A percentile compares a stretch with the other conserved stretches of the same genome.
phyloP scores from a whole-genome alignment of 2,888 invertebrate species.

The Altica lythri region DNA sequence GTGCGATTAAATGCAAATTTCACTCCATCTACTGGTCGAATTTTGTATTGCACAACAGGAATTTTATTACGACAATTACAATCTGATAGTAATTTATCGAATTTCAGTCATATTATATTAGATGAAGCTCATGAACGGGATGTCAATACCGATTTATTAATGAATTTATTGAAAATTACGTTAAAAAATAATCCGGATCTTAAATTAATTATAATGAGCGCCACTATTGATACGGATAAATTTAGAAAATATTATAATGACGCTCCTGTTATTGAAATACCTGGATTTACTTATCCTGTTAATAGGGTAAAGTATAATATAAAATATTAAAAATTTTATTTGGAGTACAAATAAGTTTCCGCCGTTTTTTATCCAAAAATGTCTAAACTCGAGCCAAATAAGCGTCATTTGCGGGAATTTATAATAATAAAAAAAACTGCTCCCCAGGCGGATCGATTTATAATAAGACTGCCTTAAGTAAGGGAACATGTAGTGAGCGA shows the following conservation, averaged over 20 bases:
- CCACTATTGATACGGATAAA: constrained; percentile 67
- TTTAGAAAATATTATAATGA: constrained; percentile 61
- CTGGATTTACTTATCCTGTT: constrained; percentile 66
- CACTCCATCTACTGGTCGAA: constrained; percentile 62
- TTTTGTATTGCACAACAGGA: constrained; percentile 74
- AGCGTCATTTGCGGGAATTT: too few species aligned
- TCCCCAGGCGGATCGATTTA: too few species aligned
- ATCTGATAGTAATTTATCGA: constrained; percentile 57
- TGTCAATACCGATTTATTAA: constrained; percentile 69
- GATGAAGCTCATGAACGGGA: constrained; percentile 78
- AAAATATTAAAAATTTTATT: too few species aligned
- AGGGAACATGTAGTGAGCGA: too few species aligned
- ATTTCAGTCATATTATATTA: constrained; percentile 69
- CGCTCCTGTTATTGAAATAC: constrained; percentile 55
- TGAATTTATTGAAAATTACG: constrained; percentile 62
- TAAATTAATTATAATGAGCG: constrained; percentile 73
- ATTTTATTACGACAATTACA: constrained; percentile 56
- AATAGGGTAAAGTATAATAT: too few species aligned
- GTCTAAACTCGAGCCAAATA: too few species aligned
- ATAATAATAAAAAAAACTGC: too few species aligned
- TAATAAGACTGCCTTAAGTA: too few species aligned
- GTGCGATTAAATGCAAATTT: constrained; percentile 63
- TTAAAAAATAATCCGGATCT: constrained; percentile 61
- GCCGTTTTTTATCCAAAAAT: too few species aligned
- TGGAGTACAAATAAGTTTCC: too few species aligned